phyloP scores from a whole-genome alignment of 2,888 invertebrate species.

The Aricia artaxerxes region DNA sequence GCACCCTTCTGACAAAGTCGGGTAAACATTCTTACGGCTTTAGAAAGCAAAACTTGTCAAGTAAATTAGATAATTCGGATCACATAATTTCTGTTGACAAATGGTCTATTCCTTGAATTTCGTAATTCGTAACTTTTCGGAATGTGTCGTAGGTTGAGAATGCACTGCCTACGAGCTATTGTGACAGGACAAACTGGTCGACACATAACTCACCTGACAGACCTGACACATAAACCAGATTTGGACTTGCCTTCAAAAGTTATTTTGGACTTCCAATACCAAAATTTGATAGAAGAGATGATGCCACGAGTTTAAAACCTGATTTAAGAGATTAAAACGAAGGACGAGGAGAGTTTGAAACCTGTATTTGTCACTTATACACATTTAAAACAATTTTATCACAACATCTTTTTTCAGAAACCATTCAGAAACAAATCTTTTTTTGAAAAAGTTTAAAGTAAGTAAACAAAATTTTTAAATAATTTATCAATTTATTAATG shows the following conservation, averaged over 20 bases:
- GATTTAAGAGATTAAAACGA: too few species aligned
- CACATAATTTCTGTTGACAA: background rate
- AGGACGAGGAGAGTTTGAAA: too few species aligned
- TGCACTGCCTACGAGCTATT: constrained; percentile 18
- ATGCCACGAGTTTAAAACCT: too few species aligned
- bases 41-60: background rate
- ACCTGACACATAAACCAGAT: background rate
- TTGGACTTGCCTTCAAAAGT: background rate
- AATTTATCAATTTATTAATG: too few species aligned
- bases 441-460: too few species aligned
- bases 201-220: constrained; percentile 1
- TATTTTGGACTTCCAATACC: background rate
- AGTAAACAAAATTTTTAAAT: too few species aligned
- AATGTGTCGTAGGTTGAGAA: background rate
- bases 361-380: too few species aligned
- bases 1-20: too few species aligned
- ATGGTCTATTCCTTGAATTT: background rate
- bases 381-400: too few species aligned
- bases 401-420: too few species aligned
- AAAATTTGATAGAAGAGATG: background rate
- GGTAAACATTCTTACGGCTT: too few species aligned
- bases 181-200: constrained; percentile 6
- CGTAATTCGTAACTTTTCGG: background rate
- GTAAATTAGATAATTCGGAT: background rate
- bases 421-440: too few species aligned